Percentiles rank a stretch among this genome's conserved stretches.
Evolutionary conservation across 2,113 vertebrate species (phyloP).

Genomic region (Burhinus bistriatus): DNA sequence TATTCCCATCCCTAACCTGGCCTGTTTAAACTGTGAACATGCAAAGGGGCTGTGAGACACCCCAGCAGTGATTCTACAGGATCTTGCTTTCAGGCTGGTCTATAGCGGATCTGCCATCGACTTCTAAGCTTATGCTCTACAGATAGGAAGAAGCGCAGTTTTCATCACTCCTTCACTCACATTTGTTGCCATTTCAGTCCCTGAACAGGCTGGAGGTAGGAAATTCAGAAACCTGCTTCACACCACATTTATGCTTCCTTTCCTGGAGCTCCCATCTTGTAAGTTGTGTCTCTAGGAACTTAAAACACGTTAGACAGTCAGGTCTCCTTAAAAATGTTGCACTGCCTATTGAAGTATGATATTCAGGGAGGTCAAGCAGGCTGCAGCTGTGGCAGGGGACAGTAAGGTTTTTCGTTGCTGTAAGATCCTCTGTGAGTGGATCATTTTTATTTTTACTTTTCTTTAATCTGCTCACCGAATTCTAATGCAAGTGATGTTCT

Average conservation of each 20-base stretch:
- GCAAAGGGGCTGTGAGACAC: not conserved
- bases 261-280: not conserved
- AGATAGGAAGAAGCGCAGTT: not conserved
- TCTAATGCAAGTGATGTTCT: not conserved
- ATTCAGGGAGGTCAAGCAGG: not conserved
- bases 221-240: not conserved
- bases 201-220: not conserved
- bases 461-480: not conserved
- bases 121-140: not conserved
- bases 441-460: not conserved
- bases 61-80: not conserved
- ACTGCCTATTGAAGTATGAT: not conserved
- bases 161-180: not conserved
- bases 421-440: not conserved
- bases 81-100: not conserved
- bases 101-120: rapidly evolving
- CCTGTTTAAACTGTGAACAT: not conserved
- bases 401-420: not conserved
- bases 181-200: not conserved
- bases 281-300: not conserved
- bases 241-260: not conserved
- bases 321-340: not conserved
- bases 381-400: not conserved
- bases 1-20: not conserved
- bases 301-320: not conserved